A percentile compares a stretch with the other conserved stretches of the same genome.
Conservation (phyloP, 1,140 invertebrate species). For the Nautilus pompilius region DNA sequence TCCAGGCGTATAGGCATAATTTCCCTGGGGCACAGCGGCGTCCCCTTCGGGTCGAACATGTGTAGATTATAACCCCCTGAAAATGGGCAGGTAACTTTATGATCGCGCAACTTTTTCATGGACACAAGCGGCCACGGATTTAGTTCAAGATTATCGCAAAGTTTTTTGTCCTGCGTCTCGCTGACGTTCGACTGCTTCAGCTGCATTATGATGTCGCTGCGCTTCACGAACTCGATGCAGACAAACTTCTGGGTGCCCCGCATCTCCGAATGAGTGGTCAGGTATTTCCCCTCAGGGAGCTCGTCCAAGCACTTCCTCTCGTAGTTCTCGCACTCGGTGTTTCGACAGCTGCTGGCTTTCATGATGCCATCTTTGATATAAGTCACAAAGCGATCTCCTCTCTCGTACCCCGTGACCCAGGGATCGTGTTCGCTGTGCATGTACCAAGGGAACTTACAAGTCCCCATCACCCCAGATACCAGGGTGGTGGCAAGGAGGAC, state of each 20-base stretch:
- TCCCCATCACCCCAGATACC: no score
- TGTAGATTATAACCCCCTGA: conserved; percentile 33
- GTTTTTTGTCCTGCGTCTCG: not conserved
- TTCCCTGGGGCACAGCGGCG: conserved; percentile 15
- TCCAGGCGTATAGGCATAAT: conserved; percentile 29
- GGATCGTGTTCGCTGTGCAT: conserved; percentile 2
- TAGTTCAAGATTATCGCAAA: not conserved
- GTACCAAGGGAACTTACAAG: conserved; percentile 1
- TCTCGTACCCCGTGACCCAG: not conserved
- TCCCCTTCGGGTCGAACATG: conserved; percentile 18
- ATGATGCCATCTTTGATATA: conserved; percentile 1
- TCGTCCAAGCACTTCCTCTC: not conserved
- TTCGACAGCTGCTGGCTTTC: not conserved
- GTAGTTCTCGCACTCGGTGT: not conserved
- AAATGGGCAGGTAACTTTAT: conserved; percentile 18
- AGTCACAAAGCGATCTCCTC: not conserved
- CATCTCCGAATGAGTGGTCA: not conserved
- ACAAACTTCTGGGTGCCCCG: not conserved
- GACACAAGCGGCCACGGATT: not conserved
- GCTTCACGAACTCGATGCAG: not conserved
- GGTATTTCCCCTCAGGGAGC: not conserved
- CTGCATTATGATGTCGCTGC: not conserved
- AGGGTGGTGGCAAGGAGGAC: no score
- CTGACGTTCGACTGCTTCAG: not conserved
- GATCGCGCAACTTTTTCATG: not conserved